Evolutionary conservation across 2,888 invertebrate genomes (phyloP), one percentile per base, ranked within the genome.

Genomic region (Hanleya hanleyi): DNA sequence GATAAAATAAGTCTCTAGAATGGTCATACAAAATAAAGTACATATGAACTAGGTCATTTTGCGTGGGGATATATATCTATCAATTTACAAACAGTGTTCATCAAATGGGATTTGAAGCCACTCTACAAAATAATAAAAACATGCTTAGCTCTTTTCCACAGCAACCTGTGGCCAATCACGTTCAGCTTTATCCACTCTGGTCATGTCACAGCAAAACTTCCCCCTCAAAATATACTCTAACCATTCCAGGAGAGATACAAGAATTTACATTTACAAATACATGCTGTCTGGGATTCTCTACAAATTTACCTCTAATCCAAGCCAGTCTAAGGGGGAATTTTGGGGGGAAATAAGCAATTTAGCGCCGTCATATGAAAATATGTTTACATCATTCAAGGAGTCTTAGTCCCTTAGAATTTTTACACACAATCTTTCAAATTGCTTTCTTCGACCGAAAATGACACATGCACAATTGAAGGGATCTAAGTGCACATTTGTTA

Each of bases 1-100:
- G 29, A 29, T 57, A 29, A 57, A 57, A 57, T 29, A 57, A 57
- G 26, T 57, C 32, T 57, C 57, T 57, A 57, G 26, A 57, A 57
- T 57, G 57, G 22, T 9, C 26, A 57, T 57, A 57, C 22, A 57
- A 57, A 22, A 32, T 57, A 57, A 47, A 22, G 9, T 57, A 57
- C 57, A 57, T 22, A 32, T 22, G 15, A 57, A 32, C 57, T 57
- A 15, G 57, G 57, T 57, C 29, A 15, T 29, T 15, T 57, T 22
- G n/a, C n/a, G n/a, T n/a, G n/a, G n/a, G n/a, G n/a, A n/a, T n/a
- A n/a, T n/a, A n/a, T n/a, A n/a, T n/a, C n/a, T n/a, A n/a, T n/a
- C n/a, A n/a, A n/a, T n/a, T n/a, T n/a, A n/a, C n/a, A n/a, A n/a
- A n/a, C n/a, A n/a, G n/a, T n/a, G n/a, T n/a, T n/a, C n/a, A n/a